These are phyloP conservation scores for Wiebesia pumilae DNA, from an alignment of 1,140 invertebrate species.

Conservation along the genomic window DNA sequence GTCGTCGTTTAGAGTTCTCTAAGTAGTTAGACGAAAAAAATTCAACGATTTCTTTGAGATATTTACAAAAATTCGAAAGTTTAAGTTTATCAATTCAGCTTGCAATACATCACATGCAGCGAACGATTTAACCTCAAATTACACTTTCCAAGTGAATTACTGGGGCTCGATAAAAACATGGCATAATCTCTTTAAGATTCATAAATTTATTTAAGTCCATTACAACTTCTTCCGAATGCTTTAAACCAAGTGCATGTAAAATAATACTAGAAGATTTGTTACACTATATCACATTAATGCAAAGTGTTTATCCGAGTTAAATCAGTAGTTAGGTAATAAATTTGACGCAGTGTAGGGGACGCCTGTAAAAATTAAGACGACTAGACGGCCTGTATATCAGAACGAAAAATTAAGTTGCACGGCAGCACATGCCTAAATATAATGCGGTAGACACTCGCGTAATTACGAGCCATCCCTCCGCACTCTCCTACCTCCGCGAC, in stretches of 20 bases:
- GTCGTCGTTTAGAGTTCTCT: background rate
- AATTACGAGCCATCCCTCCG: no score
- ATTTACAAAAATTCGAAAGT: background rate
- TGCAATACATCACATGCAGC: background rate
- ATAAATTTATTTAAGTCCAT: slow-evolving; percentile 46
- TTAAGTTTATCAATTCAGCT: background rate
- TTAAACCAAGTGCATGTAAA: background rate
- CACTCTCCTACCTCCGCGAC: no score
- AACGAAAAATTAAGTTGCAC: background rate
- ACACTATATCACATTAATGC: slow-evolving; percentile 30
- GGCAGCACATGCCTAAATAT: background rate
- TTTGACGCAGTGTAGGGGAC: no score
- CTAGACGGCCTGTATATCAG: no score
- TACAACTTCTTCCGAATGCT: slow-evolving; percentile 4
- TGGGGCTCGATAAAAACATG: background rate
- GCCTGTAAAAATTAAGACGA: no score
- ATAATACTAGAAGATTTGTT: slow-evolving; percentile 24
- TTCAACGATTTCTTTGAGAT: background rate
- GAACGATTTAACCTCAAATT: background rate
- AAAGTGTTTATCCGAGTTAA: background rate
- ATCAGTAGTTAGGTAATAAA: background rate
- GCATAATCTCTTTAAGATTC: slow-evolving; percentile 17
- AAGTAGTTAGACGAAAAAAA: background rate
- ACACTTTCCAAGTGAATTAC: slow-evolving; percentile 14
- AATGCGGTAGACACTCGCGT: background rate